Evolutionary conservation across 2,797 vertebrate genomes (phyloP), one percentile per base, ranked within the genome.

Genomic region (Etheostoma perlongum): DNA sequence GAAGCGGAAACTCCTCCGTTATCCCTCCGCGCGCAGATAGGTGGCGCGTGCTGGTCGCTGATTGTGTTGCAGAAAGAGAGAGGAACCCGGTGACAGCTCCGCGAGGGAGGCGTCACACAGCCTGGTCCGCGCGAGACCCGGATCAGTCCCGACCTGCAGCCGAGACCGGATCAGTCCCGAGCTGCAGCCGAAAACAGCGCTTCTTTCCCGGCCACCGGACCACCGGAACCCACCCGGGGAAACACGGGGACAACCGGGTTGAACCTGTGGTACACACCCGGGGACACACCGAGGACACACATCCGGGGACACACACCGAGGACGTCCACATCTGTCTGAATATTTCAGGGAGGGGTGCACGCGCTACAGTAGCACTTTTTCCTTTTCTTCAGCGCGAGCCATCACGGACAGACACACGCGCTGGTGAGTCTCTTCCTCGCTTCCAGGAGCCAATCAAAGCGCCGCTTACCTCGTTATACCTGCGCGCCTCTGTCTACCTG

Each of bases 1-100:
- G 42, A 44, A 14, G 42, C 14, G 92, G 93, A 95, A 94, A 93
- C 95, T 95, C 94, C 95, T 95, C 95, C 95, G 96, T 96, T 97
- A 97, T 98, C 95, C 97, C 97, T 96, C 95, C 93, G 92, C 93
- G 94, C 94, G 96, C 96, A 97, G 97, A 96, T 97, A 97, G 97
- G 97, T 97, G 97, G 97, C 97, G 97, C 95, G 96, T 96, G 96
- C 93, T 94, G 71, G 49, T 57, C 57, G 70, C 93, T 95, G 95
- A 94, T 92, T 94, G 90, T 95, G 94, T 94, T 95, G 95, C 95
- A 95, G 94, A 95, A 94, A 95, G 13, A 96, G 94, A 96, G 94
- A 85, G 95, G 19, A 96, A 44, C 46, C 4, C 65, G 63, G 72
- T 69, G 79, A 78, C 74, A 64, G 67, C 69, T 84, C 40, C 72